Conservation (phyloP, 53 echinoderm and acorn worm genomes). For the Glandiceps talaboti region DNA sequence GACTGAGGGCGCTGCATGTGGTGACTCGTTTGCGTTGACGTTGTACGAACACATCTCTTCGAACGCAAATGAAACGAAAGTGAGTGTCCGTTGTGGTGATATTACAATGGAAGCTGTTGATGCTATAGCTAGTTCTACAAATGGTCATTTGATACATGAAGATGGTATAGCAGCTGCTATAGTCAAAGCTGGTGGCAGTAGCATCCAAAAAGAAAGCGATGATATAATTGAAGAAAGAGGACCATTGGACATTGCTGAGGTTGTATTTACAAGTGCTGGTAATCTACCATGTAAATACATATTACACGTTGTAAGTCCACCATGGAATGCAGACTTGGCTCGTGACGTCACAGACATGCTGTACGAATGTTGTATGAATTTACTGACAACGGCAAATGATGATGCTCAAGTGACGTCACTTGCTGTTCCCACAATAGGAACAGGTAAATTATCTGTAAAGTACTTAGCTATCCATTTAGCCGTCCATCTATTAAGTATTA, state of each 20-base stretch:
- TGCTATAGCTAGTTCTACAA: background rate
- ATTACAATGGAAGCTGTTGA: background rate
- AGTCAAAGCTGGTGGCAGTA: background rate
- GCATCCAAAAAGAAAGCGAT: background rate
- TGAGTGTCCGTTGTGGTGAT: background rate
- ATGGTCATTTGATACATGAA: background rate
- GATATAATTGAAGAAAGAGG: background rate
- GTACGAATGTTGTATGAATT: background rate
- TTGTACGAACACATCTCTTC: background rate
- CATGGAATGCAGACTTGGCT: background rate
- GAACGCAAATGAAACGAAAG: background rate
- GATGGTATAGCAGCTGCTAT: background rate
- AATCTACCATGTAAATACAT: background rate
- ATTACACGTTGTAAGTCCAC: background rate
- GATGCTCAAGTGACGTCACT: background rate
- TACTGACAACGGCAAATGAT: background rate
- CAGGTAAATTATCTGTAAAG: background rate
- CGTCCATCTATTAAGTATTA: too few species aligned
- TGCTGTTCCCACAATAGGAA: background rate
- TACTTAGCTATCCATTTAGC: too few species aligned
- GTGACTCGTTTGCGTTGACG: too few species aligned
- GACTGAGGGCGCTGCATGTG: too few species aligned
- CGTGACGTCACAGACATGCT: background rate
- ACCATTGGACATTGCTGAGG: background rate
- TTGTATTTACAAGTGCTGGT: background rate